Conservation (phyloP, 2,888 invertebrate genomes). For the Mimas tiliae region DNA sequence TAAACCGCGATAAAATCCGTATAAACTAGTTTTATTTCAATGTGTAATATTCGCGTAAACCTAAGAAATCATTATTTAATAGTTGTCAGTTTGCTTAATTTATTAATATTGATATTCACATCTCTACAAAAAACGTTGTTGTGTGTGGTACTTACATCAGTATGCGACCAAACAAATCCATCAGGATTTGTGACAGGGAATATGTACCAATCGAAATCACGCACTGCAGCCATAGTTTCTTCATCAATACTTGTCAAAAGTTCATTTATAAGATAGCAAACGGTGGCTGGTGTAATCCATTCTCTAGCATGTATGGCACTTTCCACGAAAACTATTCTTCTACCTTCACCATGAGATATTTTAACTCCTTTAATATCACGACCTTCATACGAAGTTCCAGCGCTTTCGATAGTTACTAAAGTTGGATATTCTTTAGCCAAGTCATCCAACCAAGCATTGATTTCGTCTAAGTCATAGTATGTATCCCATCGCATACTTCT, state of each 20-base stretch:
- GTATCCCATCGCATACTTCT: conserved; percentile 81
- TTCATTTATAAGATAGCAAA: conserved; percentile 86
- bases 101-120: too few relatives aligned
- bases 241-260: conserved; percentile 82
- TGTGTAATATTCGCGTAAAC: too few relatives aligned
- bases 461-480: conserved; percentile 86
- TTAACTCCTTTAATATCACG: conserved; percentile 77
- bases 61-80: neutral
- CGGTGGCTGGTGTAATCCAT: conserved; percentile 88
- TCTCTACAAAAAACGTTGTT: too few relatives aligned
- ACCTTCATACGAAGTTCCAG: conserved; percentile 76
- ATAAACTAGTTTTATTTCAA: too few relatives aligned
- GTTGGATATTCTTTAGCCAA: conserved; percentile 73
- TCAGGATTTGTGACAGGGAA: conserved; percentile 91
- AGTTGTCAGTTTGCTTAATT: too few relatives aligned
- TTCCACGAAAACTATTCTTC: conserved; percentile 68
- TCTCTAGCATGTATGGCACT: conserved; percentile 90
- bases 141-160: conserved; percentile 62
- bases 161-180: conserved; percentile 89
- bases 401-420: conserved; percentile 65
- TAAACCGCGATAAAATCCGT: too few relatives aligned
- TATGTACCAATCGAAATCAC: conserved; percentile 89
- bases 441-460: conserved; percentile 84
- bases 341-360: conserved; percentile 66
- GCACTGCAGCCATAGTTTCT: conserved; percentile 73